Base-by-base conservation (phyloP, 2,888 invertebrate genomes). In the Rhopalosiphum nymphaeae region DNA sequence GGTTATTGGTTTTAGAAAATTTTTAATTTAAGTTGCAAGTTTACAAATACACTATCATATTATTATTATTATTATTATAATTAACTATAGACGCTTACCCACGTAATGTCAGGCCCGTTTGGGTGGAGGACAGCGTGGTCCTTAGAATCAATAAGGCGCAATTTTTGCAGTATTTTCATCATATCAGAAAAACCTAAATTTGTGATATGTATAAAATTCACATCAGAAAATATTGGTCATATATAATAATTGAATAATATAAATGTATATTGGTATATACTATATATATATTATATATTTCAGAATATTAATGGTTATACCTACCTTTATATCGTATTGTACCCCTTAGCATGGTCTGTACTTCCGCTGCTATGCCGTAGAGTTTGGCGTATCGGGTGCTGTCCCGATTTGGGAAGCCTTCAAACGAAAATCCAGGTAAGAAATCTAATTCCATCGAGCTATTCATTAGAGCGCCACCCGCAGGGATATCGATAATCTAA, bases 401-500 rank as follows among this genome's bases (percentile, higher is more conserved):
- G 96, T 99, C 99, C 94, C 99, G 97, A 96, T 99, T 99, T 0
- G 99, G 99, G 95, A 98, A 99, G 0, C 99, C 99, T 96, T 99
- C 99, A 93, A 99, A 96, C 29, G 98, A 98, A 95, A 99, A 99
- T 0, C 99, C 99, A 0, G 99, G 99, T 93, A 99, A 96, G 96
- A 99, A 99, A 95, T 98, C 97, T 92, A 99, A 96, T 0, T 97
- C 97, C 88, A 97, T 97, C 0, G 98, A 97, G 16, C 97, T 97
- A 0, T 98, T 97, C 97, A 99, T 97, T 78, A 99, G 96, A 95
- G 98, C 98, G 2, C 99, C 99, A 9, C 99, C 99, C 53, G 98
- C 97, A 1, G 97, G 97, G 29, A 99, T 98, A 96, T 99, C 98
- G 0, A 99, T 98, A 87, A 98, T 97, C 97, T 98, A 95, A 13